These are phyloP conservation scores for Sinocyclocheilus maitianheensis DNA, from an alignment of 2,113 vertebrate species.

Conservation along the genomic window DNA sequence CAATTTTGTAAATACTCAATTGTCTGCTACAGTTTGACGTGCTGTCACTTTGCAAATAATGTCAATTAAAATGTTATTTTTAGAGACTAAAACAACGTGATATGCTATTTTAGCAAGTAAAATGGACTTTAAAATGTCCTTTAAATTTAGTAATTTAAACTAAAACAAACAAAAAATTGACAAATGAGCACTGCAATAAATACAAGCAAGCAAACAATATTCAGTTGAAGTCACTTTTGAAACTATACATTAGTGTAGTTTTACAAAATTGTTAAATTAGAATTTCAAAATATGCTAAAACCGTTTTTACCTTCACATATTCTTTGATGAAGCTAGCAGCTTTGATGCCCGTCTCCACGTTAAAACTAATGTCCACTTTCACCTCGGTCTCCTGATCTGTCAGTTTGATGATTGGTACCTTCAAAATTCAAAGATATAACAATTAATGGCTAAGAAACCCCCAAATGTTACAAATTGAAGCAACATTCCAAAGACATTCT, in stretches of 20 bases:
- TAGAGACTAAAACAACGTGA: not conserved
- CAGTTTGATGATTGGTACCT: slow-evolving; percentile 99
- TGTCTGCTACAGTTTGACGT: too few relatives aligned
- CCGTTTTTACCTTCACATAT: slow-evolving; percentile 85
- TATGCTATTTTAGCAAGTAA: not conserved
- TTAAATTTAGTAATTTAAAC: not conserved
- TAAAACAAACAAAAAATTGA: not conserved
- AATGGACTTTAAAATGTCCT: not conserved
- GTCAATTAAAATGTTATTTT: not conserved
- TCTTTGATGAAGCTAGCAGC: slow-evolving; percentile 95
- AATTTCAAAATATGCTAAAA: not conserved
- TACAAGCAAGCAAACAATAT: not conserved
- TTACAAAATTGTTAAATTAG: not conserved
- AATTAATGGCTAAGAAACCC: not conserved
- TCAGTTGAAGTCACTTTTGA: not conserved
- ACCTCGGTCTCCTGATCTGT: slow-evolving; percentile 97
- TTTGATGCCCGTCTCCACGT: slow-evolving; percentile 96
- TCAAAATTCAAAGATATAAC: not conserved
- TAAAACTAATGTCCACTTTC: slow-evolving; percentile 99
- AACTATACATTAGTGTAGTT: not conserved
- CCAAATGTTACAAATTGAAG: not conserved
- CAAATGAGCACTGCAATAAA: not conserved
- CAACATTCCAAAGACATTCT: not conserved
- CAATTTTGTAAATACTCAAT: too few relatives aligned
- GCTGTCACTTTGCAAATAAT: too few relatives aligned